Base-by-base conservation (phyloP, 2,888 invertebrate genomes). In the Rhamphomyia laevipes region DNA sequence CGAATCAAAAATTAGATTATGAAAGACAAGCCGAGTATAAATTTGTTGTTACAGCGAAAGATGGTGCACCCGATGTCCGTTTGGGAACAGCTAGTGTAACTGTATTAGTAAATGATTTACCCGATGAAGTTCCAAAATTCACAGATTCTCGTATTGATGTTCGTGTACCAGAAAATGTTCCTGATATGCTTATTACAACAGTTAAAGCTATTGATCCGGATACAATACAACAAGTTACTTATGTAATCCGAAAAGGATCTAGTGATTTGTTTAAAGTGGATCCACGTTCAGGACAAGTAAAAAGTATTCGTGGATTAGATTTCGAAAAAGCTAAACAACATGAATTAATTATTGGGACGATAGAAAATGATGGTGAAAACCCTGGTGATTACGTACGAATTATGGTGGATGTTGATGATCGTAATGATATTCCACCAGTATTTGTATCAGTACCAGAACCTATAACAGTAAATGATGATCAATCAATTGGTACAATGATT, bases 161-260 rank as follows among this genome's bases (percentile, higher is more conserved):
- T 2, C 77, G 75, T 41, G 84, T 90, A n/a, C 87, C 89, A 2
- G 92, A 92, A 73, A 92, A 92, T 66, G 77, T 80, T 35, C 80
- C 84, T 1, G 85, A 89, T 63, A 78, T 81, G 61, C 77, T 82
- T 50, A 83, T 92, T 7, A 78, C 82, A 41, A 84, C 85, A 63
- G 90, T 92, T 43, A 77, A 86, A 81, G 90, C 91, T 1, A 77
- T 80, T 56, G 91, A 91, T 71, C 87, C 88, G 2, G 91, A 91
- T 58, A 84, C 87, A 0, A 66, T 75, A 40, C 81, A 84, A 56
- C 82, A 86, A 63, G 83, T 91, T n/a, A 91, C 90, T 0, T 92
- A 92, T 68, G 80, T 81, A 0, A 82, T 92, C 46, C 77, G 83
- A 51, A 85, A 84, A 69, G 91, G 91, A 2, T 84, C 89, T 12